Conservation (phyloP, 2,888 invertebrate species). For the Eilema sororculum region DNA sequence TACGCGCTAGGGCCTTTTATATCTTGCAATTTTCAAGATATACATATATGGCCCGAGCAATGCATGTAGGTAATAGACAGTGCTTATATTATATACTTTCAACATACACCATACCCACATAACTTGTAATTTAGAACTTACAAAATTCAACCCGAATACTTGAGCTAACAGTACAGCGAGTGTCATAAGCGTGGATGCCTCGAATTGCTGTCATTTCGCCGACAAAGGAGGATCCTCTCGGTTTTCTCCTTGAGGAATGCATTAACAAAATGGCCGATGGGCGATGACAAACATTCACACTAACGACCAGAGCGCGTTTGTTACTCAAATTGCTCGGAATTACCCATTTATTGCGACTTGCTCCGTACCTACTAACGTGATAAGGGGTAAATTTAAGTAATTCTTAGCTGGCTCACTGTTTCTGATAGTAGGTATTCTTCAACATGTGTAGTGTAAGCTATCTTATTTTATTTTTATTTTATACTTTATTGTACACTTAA, state of each 20-base stretch:
- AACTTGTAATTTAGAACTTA: constrained; percentile 20
- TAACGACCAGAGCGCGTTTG: constrained; percentile 51
- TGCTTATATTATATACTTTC: neutral
- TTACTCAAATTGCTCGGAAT: constrained; percentile 42
- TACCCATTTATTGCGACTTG: constrained; percentile 32
- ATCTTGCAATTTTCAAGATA: too few species aligned
- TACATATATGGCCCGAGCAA: too few species aligned
- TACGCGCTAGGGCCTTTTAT: too few species aligned
- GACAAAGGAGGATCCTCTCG: constrained; percentile 45
- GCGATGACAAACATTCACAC: constrained; percentile 51
- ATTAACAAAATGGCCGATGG: constrained; percentile 65
- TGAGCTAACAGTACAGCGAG: constrained; percentile 24
- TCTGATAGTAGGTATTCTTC: constrained; percentile 9
- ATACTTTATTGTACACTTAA: too few species aligned
- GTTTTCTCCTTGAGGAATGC: constrained; percentile 59
- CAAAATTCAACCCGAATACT: constrained; percentile 41
- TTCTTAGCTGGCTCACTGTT: constrained; percentile 14
- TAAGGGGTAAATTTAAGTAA: constrained; percentile 25
- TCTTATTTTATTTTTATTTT: too few species aligned
- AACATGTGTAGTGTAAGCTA: constrained; percentile 8
- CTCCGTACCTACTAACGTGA: constrained; percentile 16
- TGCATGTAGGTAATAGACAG: too few species aligned
- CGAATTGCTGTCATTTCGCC: constrained; percentile 52
- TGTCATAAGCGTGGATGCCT: constrained; percentile 46
- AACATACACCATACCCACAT: constrained; percentile 8